Percentiles rank a stretch among this genome's conserved stretches.
phyloP scores from a whole-genome alignment of 2,113 vertebrate genomes.

The Struthidea cinerea region DNA sequence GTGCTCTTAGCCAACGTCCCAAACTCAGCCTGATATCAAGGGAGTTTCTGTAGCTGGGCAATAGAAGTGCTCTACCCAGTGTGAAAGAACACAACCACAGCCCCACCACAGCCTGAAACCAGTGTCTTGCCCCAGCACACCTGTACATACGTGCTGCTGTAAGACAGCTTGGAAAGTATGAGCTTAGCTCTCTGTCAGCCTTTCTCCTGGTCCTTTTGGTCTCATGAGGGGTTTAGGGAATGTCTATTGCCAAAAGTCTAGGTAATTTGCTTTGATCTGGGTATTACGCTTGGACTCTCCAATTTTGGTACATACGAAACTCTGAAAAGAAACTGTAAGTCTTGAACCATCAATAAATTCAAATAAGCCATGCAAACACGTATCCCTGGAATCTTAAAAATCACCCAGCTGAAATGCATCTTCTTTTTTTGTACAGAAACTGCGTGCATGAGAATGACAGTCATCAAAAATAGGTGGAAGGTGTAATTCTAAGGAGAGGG shows the following conservation, averaged over 20 bases:
- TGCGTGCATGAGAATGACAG: background rate
- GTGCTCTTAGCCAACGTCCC: background rate
- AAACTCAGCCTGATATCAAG: background rate
- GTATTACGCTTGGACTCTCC: background rate
- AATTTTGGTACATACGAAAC: background rate
- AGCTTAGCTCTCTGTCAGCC: background rate
- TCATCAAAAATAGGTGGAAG: background rate
- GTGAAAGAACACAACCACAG: background rate
- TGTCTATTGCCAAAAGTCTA: background rate
- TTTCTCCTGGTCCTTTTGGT: background rate
- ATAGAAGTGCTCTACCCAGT: background rate
- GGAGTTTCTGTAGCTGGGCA: too few species aligned
- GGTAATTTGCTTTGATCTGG: background rate
- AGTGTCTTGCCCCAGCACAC: background rate
- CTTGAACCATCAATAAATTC: background rate
- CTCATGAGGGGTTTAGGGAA: background rate
- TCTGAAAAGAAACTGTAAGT: background rate
- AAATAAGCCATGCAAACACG: background rate
- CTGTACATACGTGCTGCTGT: accelerated
- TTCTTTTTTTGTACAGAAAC: background rate
- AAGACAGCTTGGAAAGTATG: background rate
- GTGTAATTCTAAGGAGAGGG: background rate
- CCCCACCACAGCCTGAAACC: background rate
- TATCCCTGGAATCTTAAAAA: background rate
- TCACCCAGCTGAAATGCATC: background rate